Evolutionary conservation across 2,797 vertebrate genomes (phyloP).

Genomic region (Peromyscus eremicus): DNA sequence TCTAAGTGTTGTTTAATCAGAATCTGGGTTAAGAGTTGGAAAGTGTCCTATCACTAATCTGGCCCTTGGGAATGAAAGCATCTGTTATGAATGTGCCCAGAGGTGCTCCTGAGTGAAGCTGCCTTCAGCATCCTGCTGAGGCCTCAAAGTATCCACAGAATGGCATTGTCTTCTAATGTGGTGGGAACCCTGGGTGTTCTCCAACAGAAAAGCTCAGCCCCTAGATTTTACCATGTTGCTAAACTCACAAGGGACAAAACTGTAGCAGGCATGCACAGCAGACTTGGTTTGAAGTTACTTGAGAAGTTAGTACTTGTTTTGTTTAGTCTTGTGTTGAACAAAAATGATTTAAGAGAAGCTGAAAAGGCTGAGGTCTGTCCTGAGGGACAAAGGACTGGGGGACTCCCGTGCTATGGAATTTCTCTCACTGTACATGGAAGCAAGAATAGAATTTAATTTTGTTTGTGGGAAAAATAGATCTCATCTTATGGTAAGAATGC

Average conservation of each 20-base stretch:
- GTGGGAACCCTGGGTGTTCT: neutral
- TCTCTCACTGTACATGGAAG: constrained; percentile 10
- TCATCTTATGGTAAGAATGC: neutral
- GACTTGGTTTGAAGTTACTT: neutral
- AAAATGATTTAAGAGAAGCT: constrained; percentile 15
- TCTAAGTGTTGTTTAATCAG: constrained; percentile 53
- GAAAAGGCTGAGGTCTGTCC: constrained; percentile 7
- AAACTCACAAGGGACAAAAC: neutral
- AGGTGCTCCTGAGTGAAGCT: neutral
- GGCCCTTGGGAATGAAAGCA: constrained; percentile 44
- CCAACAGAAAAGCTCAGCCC: neutral
- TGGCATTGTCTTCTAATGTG: neutral
- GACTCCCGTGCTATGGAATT: neutral
- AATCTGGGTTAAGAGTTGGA: constrained; percentile 32
- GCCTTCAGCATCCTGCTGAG: neutral
- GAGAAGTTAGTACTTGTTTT: constrained; percentile 9
- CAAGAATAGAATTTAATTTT: constrained; percentile 37
- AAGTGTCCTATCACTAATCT: constrained; percentile 44
- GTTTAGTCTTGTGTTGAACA: constrained; percentile 23
- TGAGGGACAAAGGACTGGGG: neutral
- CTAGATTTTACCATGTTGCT: neutral
- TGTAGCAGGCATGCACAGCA: neutral
- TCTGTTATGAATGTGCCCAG: constrained; percentile 13
- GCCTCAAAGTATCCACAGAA: neutral
- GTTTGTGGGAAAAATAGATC: neutral